Evolutionary conservation across 2,797 vertebrate species (phyloP).

Genomic region (Paguma larvata): DNA sequence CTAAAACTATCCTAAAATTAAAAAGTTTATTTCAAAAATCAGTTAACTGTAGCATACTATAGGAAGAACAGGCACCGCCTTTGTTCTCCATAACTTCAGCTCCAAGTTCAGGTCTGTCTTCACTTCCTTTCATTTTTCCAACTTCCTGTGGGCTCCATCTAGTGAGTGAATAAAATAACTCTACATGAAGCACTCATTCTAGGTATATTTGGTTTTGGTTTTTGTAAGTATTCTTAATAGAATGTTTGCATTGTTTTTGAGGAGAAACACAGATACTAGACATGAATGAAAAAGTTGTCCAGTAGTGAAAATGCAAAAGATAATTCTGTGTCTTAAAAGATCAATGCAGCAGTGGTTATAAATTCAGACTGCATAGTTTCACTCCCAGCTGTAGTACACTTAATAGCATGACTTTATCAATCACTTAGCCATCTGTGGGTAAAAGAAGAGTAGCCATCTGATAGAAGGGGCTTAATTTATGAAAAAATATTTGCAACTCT

Average conservation of each 20-base stretch:
- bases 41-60: neutral
- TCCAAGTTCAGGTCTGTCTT: neutral
- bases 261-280: neutral
- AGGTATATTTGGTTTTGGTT: neutral
- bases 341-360: neutral
- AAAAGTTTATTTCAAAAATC: neutral
- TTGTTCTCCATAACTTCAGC: neutral
- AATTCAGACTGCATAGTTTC: neutral
- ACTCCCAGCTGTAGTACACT: neutral
- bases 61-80: neutral
- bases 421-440: neutral
- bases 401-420: neutral
- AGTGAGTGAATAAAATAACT: neutral
- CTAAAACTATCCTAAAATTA: neutral
- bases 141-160: neutral
- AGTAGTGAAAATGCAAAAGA: neutral
- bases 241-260: neutral
- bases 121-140: neutral
- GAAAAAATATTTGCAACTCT: conserved; percentile 20
- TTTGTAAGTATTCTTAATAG: neutral
- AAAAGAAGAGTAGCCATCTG: neutral
- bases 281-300: neutral
- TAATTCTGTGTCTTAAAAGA: neutral
- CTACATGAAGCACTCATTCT: neutral
- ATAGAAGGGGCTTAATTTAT: neutral